Evolutionary conservation across 2,113 vertebrate species (phyloP).

Genomic region (Cacatua alba): DNA sequence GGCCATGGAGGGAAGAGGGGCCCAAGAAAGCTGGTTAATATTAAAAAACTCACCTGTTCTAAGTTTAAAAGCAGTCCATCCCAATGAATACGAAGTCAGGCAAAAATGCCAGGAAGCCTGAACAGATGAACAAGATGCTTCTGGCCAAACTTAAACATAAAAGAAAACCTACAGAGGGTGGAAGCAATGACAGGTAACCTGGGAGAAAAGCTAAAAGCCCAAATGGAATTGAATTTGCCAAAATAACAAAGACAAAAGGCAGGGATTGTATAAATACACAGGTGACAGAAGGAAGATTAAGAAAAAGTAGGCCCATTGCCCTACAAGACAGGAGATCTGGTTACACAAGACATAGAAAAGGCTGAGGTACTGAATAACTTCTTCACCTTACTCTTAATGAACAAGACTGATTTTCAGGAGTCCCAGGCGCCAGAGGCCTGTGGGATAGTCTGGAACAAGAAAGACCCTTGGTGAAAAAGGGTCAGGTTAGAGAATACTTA

Average conservation of each 20-base stretch:
- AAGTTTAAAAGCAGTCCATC: neutral
- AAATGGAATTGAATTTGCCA: neutral
- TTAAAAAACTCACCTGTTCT: neutral
- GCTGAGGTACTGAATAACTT: neutral
- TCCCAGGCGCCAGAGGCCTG: neutral
- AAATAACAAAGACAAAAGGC: neutral
- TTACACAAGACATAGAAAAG: neutral
- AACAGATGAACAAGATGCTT: accelerated
- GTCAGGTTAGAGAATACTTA: neutral
- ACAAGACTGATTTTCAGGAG: neutral
- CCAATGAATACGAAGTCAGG: neutral
- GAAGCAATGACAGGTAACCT: neutral
- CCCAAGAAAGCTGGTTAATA: neutral
- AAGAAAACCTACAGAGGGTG: neutral
- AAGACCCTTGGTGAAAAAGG: neutral
- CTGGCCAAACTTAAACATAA: neutral
- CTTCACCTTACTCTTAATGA: neutral
- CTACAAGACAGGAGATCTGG: neutral
- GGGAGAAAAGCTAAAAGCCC: neutral
- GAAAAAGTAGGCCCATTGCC: neutral
- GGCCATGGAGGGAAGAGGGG: neutral
- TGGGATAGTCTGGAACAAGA: neutral
- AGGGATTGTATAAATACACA: neutral
- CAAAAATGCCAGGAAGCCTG: neutral
- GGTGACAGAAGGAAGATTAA: neutral